Evolutionary conservation across 2,113 vertebrate species (phyloP), one percentile per base, ranked within the genome.

Genomic region (Hippocampus guttulatus): DNA sequence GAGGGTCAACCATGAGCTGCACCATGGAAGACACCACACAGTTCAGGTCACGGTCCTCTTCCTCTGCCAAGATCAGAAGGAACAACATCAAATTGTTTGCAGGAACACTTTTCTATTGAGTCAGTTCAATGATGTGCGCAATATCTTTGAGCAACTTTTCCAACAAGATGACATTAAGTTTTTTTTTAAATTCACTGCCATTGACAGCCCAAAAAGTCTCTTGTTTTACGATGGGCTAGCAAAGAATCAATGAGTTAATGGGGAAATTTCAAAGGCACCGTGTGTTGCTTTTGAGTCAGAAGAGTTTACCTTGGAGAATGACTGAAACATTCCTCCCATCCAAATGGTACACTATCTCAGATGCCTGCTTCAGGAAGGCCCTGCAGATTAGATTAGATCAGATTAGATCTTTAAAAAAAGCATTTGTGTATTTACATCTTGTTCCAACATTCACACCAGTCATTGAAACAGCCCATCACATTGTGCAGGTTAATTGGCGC

Each of bases 1-100:
- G 92, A 61, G 97, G 95, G 78, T 99, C 97, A 90, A 95, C 81
- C 96, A 99, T 97, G 81, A 99, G 84, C 92, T 98, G 97, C 62
- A 98, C 86, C 69, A 99, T 89, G 40, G 95, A 96, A 64, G 96
- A 94, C 64, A 94, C 84, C 16, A 95, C 83, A 77, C 97, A 99
- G 91, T 92, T 96, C 87, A 99, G 89, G 88, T 99, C 97, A 79
- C 97, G 81, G 79, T 95, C 96, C 76, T 98, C 96, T 70, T 96
- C 96, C 90, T 99, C 97, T 99, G 92, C 47, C 16, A 60, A 23
- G 5, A 21, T 45, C 40, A 73, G 18, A 12, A 16, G 58, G 27
- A 71, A 30, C 9, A 68, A 40, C n/a, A 55, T 55, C 8, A 49
- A 55, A 12, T 14, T 14, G 61, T 62, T 65, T 41, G 8, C 3